Base-by-base conservation (phyloP, 1,140 invertebrate genomes). In the Cherax quadricarinatus region DNA sequence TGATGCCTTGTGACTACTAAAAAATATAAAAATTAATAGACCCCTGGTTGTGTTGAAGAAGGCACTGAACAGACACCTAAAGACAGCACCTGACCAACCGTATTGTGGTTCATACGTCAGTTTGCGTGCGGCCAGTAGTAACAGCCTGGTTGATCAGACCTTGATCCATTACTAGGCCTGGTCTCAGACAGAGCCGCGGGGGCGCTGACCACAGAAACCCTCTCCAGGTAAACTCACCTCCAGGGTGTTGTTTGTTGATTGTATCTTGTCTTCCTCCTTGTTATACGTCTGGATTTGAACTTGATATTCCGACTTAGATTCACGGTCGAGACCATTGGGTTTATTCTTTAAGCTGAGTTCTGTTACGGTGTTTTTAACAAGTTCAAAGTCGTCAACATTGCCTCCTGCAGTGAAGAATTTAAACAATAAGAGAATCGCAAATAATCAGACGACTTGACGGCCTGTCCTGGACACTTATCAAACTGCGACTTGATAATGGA, bases 271-370 rank as follows among this genome's bases (percentile, higher is more conserved):
- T 5, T 6, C 70, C 5, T 75, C 70, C 30, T 30, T 12, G 24
- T 84, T 84, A 60, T 5, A 84, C 14, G 24, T 30, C 7, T n/a
- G 10, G 51, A 86, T 86, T 16, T 14, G 3, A 12, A 86, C 30
- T 5, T 41, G 18, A 49, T 86, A 86, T 7, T 78, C 21, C 1
- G 41, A 51, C 53, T 0, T 73, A 2, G 30, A 14, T 49, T 86
- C 85, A 6, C 85, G 66, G 70, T 86, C 66, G 4, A 86, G 21
- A 18, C 85, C 85, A 7, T 73, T 21, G 4, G 66, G 66, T 53
- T 51, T 73, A 49, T 86, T 53, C 6, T 3, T 48, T 4, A 86
- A 41, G 2, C 14, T 18, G 5, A 57, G 48, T 81, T 21, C 48
- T 51, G 48, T 51, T 16, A 51, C 12, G 1, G 62, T 18, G 62